Base-by-base conservation (phyloP, 2,113 vertebrate genomes). In the Hyla sarda region DNA sequence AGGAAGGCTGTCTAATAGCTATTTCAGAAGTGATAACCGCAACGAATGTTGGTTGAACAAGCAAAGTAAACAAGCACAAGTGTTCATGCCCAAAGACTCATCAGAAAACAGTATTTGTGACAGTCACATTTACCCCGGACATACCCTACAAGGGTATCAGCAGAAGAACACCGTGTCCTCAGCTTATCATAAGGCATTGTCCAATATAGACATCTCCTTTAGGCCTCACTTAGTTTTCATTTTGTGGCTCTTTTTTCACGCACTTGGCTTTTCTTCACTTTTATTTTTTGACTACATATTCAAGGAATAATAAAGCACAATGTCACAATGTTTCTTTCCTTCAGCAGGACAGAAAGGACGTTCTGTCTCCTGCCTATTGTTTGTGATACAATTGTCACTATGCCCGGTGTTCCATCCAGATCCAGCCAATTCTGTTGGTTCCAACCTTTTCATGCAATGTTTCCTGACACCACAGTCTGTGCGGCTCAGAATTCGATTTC, bases 401-500 rank as follows among this genome's bases (percentile, higher is more conserved):
- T 16, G 77, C 77, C 56, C 77, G n/a, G 77, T n/a, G 25, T 65
- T 80, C 56, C 34, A 62, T 81, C 37, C 3, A 16, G 14, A 81
- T 41, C 34, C 34, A n/a, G 78, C 78, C 78, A 81, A 41, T 28
- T 81, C 78, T 47, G 14, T 58, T 47, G 77, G 77, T 62, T 80
- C 74, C 74, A 77, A n/a, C 47, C 47, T 30, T 32, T 50, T 77
- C 56, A 58, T 60, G 62, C 54, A 41, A 45, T 80, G 14, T 47
- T 81, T 62, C 41, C 56, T 65, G 56, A 47, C 23, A 45, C 54
- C 28, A 80, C 77, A 60, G 77, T 81, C n/a, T 41, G 77, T 65
- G 37, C 3, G 25, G 37, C 34, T 45, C 5, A 62, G 34, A 41
- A 21, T 60, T n/a, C 16, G 7, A 13, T 45, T 41, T 47, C 21